Conservation (phyloP, 2,113 vertebrate genomes). For the Pelmatolapia mariae region DNA sequence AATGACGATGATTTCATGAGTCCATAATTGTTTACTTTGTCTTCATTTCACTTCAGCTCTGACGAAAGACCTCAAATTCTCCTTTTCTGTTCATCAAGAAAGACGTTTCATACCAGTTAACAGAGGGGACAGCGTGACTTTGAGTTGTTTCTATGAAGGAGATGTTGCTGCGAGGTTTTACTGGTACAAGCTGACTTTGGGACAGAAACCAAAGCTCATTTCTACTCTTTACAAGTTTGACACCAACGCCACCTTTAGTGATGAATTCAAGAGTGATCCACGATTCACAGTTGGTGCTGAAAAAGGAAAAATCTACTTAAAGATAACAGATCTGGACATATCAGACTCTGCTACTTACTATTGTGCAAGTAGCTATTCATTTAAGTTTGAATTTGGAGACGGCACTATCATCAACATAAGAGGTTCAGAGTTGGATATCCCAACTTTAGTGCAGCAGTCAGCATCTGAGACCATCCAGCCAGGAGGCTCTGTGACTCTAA, state of each 20-base stretch:
- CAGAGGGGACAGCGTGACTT: not conserved
- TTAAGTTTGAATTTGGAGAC: not conserved
- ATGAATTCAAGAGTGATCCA: not conserved
- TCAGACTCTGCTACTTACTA: conserved; percentile 39
- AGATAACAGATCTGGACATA: not conserved
- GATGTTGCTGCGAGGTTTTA: not conserved
- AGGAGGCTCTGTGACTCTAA: not conserved
- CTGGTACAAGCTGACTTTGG: not conserved
- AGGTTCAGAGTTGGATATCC: fast-evolving
- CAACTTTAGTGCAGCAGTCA: not conserved
- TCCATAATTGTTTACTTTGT: not conserved
- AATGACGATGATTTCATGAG: not conserved
- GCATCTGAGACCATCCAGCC: fast-evolving
- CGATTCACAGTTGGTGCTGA: not conserved
- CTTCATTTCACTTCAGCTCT: not conserved
- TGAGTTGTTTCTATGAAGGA: not conserved
- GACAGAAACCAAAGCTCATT: conserved; percentile 11
- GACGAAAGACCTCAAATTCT: not conserved
- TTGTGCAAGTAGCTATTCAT: not conserved
- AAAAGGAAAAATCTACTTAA: not conserved
- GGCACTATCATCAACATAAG: not conserved
- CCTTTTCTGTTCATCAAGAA: not conserved
- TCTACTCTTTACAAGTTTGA: not conserved
- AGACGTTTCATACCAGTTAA: not conserved
- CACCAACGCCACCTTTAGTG: not conserved